These are phyloP conservation scores for Aquatica leii DNA, from an alignment of 2,888 invertebrate genomes.

Conservation along the genomic window DNA sequence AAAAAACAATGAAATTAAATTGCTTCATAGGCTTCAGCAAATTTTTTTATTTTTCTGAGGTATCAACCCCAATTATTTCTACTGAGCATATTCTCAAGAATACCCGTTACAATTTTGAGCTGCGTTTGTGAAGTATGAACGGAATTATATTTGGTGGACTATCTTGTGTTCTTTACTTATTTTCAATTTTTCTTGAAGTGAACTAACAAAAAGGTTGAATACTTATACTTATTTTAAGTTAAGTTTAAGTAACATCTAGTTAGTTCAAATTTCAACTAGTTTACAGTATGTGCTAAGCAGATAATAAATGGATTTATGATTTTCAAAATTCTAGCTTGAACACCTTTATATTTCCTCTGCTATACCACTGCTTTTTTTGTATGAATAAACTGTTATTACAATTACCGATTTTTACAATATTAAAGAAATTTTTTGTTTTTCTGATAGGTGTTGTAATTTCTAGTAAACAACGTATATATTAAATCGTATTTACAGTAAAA, in stretches of 20 bases:
- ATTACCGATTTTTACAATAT: too few relatives aligned
- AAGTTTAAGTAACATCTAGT: too few relatives aligned
- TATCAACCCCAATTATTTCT: not conserved
- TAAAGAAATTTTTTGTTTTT: too few relatives aligned
- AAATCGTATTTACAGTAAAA: too few relatives aligned
- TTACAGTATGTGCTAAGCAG: not conserved
- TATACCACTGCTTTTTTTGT: too few relatives aligned
- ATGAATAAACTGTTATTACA: too few relatives aligned
- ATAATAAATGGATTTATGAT: not conserved
- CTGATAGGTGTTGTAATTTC: too few relatives aligned
- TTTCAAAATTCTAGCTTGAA: not conserved
- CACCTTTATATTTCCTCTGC: too few relatives aligned
- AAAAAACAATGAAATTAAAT: not conserved
- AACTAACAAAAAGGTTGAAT: not conserved
- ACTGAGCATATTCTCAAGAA: not conserved
- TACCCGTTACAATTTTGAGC: not conserved
- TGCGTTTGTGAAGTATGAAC: not conserved
- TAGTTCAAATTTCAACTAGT: too few relatives aligned
- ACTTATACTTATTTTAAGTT: too few relatives aligned
- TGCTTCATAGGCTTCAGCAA: not conserved
- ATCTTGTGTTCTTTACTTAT: not conserved
- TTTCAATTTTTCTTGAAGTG: not conserved
- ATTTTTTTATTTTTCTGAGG: not conserved
- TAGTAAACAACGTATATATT: too few relatives aligned
- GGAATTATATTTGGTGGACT: not conserved